A percentile compares a stretch with the other conserved stretches of the same genome.
These are phyloP conservation scores for Digitonthophagus gazella DNA, from an alignment of 2,888 invertebrate species.

Conservation along the genomic window DNA sequence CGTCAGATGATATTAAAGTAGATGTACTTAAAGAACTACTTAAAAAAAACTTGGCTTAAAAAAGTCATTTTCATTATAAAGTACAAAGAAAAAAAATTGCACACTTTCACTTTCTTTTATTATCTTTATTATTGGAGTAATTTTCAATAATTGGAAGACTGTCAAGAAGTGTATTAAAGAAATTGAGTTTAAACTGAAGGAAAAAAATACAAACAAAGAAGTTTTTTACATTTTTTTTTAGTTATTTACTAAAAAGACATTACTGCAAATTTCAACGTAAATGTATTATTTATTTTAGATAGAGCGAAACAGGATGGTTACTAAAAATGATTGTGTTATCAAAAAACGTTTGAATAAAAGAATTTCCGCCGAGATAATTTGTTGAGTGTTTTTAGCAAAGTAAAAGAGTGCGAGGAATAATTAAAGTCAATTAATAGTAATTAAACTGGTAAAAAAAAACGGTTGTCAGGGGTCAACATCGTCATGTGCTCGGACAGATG, in stretches of 20 bases:
- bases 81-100: background rate
- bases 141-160: background rate
- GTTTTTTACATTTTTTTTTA: too few relatives aligned
- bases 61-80: background rate
- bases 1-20: too few relatives aligned
- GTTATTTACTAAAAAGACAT: too few relatives aligned
- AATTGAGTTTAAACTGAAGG: too few relatives aligned
- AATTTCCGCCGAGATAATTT: background rate
- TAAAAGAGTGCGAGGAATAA: background rate
- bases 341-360: background rate
- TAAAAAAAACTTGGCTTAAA: background rate
- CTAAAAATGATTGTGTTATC: background rate
- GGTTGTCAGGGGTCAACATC: background rate
- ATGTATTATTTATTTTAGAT: too few relatives aligned
- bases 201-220: too few relatives aligned
- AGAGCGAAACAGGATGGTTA: background rate
- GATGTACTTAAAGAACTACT: too few relatives aligned
- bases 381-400: background rate
- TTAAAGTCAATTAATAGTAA: background rate
- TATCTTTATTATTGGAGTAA: background rate
- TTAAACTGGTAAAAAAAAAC: background rate
- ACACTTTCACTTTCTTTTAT: background rate
- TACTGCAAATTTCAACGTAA: too few relatives aligned
- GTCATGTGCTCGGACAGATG: background rate
- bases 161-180: too few relatives aligned